Evolutionary conservation across 2,888 invertebrate species (phyloP).

Genomic region (Pachycephus smyrnensis): DNA sequence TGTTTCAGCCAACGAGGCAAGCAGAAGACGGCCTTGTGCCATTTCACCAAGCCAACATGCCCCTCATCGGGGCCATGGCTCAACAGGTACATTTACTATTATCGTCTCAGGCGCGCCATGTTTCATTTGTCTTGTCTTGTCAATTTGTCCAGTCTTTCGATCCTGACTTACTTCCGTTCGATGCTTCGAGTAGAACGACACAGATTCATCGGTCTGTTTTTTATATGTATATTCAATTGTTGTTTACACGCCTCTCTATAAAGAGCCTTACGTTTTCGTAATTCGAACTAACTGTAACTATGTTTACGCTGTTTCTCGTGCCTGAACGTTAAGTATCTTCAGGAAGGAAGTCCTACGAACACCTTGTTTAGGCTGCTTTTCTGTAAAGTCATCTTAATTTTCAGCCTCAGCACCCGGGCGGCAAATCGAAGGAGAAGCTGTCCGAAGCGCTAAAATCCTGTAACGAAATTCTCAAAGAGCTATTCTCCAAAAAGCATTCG

Average conservation of each 20-base stretch:
- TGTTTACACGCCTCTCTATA: not conserved
- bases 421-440: constrained; percentile 85
- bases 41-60: constrained; percentile 72
- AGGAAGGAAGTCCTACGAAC: not conserved
- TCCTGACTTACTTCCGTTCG: constrained; percentile 8
- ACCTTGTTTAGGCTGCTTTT: not conserved
- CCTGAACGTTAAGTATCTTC: not conserved
- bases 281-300: not conserved
- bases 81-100: constrained; percentile 63
- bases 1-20: constrained; percentile 70
- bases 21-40: constrained; percentile 72
- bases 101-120: constrained; percentile 41
- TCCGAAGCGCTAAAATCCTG: constrained; percentile 90
- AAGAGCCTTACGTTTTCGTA: not conserved
- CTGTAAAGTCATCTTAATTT: constrained; percentile 35
- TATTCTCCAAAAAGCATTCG: constrained; percentile 93
- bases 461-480: constrained; percentile 91
- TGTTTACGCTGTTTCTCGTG: not conserved
- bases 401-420: constrained; percentile 70
- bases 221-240: not conserved
- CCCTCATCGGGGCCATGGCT: constrained; percentile 73
- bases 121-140: constrained; percentile 56
- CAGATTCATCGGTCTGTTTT: not conserved
- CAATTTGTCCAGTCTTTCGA: constrained; percentile 20
- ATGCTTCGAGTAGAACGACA: not conserved